Base-by-base conservation (phyloP, 2,888 invertebrate genomes). In the Panorpa germanica region DNA sequence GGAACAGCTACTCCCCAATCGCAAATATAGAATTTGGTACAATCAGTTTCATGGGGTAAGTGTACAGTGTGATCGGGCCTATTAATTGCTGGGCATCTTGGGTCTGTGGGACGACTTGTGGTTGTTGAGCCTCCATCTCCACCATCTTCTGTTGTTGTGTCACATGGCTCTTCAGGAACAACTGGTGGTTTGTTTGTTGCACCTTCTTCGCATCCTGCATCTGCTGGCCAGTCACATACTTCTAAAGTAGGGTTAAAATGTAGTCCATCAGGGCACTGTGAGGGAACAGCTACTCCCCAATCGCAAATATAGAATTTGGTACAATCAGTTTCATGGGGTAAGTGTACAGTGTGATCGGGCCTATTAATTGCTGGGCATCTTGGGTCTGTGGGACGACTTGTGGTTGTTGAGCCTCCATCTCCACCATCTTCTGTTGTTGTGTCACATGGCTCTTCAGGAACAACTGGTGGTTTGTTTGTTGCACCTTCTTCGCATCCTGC, bases 1-100 rank as follows among this genome's bases (percentile, higher is more conserved):
- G 33, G 16, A 29, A 38, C 39, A 4, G 41, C 45, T 5, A 31
- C 25, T 4, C 51, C 48, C 48, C 50, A 50, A 18, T 52, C 52
- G 4, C 52, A 52, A 9, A 42, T 37, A 28, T 49, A 44, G 12
- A 48, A 52, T 31, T 44, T 47, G 4, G 35, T 41, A 18, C 50
- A 50, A 34, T 50, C 44, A 4, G 32, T 37, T 1, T 49, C 47
- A 41, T 47, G 43, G 2, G 45, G 32, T 1, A 43, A 22, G n/a
- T n/a, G n/a, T n/a, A n/a, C n/a, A n/a, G n/a, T n/a, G n/a, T n/a
- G n/a, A n/a, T n/a, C n/a, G n/a, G n/a, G n/a, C n/a, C n/a, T n/a
- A n/a, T n/a, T n/a, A n/a, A n/a, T n/a, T n/a, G n/a, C n/a, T n/a
- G n/a, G n/a, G n/a, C n/a, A n/a, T n/a, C n/a, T n/a, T n/a, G n/a